A percentile compares a stretch with the other conserved stretches of the same genome.
Evolutionary conservation across 2,113 vertebrate species (phyloP).

Genomic region (Rhinichthys klamathensis): DNA sequence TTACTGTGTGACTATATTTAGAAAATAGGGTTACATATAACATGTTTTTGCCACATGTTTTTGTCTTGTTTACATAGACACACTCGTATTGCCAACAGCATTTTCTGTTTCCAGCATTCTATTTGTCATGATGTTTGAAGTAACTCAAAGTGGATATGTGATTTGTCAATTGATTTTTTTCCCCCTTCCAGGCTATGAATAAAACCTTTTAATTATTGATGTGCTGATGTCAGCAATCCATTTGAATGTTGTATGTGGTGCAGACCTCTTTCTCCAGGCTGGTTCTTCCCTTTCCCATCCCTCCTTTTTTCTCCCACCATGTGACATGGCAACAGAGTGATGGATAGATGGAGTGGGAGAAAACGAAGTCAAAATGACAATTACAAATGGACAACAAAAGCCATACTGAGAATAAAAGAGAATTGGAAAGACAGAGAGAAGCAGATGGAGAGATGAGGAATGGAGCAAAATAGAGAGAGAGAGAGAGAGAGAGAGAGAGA

Average conservation of each 20-base stretch:
- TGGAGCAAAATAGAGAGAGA: too few relatives aligned
- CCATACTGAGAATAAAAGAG: background rate
- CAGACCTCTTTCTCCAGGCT: constrained; percentile 77
- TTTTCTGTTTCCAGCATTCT: constrained; percentile 65
- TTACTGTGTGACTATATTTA: constrained; percentile 53
- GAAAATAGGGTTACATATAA: constrained; percentile 66
- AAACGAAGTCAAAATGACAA: background rate
- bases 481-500: background rate
- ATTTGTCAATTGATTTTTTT: constrained; percentile 84
- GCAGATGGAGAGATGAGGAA: background rate
- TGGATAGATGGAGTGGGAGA: background rate
- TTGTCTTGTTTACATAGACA: constrained; percentile 34
- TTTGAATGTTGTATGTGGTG: constrained; percentile 80
- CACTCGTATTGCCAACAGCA: constrained; percentile 21
- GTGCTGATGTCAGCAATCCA: constrained; percentile 78
- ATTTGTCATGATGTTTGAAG: constrained; percentile 77
- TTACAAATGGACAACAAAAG: background rate
- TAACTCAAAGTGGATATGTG: constrained; percentile 82
- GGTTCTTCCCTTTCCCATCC: constrained; percentile 58
- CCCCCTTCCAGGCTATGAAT: constrained; percentile 79
- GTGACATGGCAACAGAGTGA: background rate
- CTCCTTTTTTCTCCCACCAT: constrained; percentile 13
- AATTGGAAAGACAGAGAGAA: constrained; percentile 10
- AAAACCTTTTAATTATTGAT: constrained; percentile 84
- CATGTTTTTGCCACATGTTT: constrained; percentile 29